These are phyloP conservation scores for Tetramorium bicarinatum DNA, from an alignment of 2,888 invertebrate species.

Conservation along the genomic window DNA sequence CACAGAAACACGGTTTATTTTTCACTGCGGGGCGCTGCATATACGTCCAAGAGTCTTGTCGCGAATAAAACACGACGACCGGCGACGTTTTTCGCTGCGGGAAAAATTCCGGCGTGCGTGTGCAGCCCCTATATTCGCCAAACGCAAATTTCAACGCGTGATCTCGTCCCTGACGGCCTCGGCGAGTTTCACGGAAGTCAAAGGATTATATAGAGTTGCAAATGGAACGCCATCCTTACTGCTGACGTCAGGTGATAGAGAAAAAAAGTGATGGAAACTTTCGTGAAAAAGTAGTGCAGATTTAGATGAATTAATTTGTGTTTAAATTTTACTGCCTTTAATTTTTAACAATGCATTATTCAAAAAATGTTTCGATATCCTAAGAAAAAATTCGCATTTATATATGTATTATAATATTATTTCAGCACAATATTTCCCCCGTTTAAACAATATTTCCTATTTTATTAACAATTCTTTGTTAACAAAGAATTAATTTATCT, in stretches of 20 bases:
- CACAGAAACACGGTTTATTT: slow-evolving; percentile 32
- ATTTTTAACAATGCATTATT: background rate
- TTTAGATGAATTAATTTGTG: background rate
- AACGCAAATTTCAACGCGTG: slow-evolving; percentile 24
- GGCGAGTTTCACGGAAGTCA: slow-evolving; percentile 20
- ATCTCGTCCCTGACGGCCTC: slow-evolving; percentile 7
- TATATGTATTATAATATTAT: background rate
- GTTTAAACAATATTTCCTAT: background rate
- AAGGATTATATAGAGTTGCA: background rate
- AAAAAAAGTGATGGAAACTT: background rate
- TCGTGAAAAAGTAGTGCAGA: background rate
- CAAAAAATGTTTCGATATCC: background rate
- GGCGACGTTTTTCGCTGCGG: slow-evolving; percentile 2
- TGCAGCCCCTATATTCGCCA: background rate
- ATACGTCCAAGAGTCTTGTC: background rate
- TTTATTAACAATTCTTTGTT: slow-evolving; percentile 17
- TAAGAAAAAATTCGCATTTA: background rate
- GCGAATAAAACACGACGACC: slow-evolving; percentile 53
- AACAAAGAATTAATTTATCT: background rate
- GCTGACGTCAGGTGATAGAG: background rate
- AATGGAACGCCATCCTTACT: background rate
- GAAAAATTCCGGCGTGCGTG: slow-evolving; percentile 1
- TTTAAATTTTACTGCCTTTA: background rate
- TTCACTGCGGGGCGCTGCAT: slow-evolving; percentile 4
- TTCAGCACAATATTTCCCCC: background rate